These are phyloP conservation scores for Amphibalanus amphitrite DNA, from an alignment of 1,140 invertebrate genomes.

Conservation along the genomic window DNA sequence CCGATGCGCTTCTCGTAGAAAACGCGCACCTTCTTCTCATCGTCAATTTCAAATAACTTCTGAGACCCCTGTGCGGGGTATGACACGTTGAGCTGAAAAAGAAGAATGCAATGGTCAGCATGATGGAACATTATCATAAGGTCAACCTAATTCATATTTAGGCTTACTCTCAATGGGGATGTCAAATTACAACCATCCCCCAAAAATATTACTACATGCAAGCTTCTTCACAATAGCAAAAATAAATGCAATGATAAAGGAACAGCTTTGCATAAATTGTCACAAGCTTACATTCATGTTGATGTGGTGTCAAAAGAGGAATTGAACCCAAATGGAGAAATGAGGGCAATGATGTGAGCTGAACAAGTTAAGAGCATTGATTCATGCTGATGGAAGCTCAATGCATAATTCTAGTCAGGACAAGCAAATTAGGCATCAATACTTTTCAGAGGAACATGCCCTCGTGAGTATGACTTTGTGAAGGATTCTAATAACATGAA, in stretches of 20 bases:
- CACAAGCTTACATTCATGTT: too few relatives aligned
- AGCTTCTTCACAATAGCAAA: not conserved
- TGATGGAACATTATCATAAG: not conserved
- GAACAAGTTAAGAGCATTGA: too few relatives aligned
- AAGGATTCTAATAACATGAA: too few relatives aligned
- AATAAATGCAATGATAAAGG: not conserved
- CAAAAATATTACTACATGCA: not conserved
- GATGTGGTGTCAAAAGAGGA: too few relatives aligned
- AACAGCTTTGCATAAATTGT: too few relatives aligned
- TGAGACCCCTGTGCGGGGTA: slow-evolving; percentile 96
- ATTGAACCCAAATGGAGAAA: too few relatives aligned
- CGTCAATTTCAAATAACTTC: slow-evolving; percentile 92
- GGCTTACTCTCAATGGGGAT: not conserved
- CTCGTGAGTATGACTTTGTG: too few relatives aligned
- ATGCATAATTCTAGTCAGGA: too few relatives aligned
- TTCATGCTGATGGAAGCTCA: too few relatives aligned
- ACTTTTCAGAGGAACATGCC: too few relatives aligned
- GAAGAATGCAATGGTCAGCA: not conserved
- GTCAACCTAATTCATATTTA: not conserved
- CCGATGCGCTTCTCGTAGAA: slow-evolving; percentile 99
- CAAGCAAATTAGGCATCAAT: too few relatives aligned
- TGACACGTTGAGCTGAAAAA: slow-evolving; percentile 83
- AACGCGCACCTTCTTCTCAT: slow-evolving; percentile 91
- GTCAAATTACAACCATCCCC: not conserved
- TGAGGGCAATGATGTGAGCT: too few relatives aligned